Conservation (phyloP, 2,888 invertebrate genomes). For the Diloba caeruleocephala region DNA sequence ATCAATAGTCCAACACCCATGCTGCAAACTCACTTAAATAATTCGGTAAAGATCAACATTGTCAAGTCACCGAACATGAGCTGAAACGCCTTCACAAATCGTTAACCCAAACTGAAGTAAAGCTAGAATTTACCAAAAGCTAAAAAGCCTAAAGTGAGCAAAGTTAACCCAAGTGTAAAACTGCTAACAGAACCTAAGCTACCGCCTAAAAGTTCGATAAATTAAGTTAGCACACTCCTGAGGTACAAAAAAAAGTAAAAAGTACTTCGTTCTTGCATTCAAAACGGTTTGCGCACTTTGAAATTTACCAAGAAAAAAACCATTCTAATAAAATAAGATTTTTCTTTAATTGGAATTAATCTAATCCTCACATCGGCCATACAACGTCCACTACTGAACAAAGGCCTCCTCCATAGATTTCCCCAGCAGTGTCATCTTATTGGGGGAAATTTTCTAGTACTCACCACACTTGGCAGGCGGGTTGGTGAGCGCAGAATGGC, state of each 20-base stretch:
- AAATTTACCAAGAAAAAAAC: conserved; percentile 6
- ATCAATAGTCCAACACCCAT: conserved; percentile 15
- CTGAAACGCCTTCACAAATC: conserved; percentile 28
- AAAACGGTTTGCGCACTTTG: conserved; percentile 12
- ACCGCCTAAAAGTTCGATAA: conserved; percentile 61
- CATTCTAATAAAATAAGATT: conserved; percentile 12
- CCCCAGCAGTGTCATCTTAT: no score
- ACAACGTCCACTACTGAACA: background rate
- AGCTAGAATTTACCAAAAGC: conserved; percentile 41
- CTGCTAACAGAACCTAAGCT: conserved; percentile 57
- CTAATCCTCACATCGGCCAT: no score
- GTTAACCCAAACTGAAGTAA: conserved; percentile 25
- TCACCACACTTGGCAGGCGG: no score
- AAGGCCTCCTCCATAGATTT: no score
- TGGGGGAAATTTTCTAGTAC: no score
- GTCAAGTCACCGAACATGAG: conserved; percentile 8
- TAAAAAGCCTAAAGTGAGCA: conserved; percentile 61
- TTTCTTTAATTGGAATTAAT: no score
- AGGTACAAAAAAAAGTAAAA: conserved; percentile 30
- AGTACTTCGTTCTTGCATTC: conserved; percentile 20
- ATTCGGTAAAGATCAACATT: conserved; percentile 1
- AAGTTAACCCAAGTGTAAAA: conserved; percentile 66
- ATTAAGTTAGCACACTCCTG: conserved; percentile 62
- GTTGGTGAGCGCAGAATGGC: no score
- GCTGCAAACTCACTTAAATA: conserved; percentile 7